These are phyloP conservation scores for Procapra przewalskii DNA, from an alignment of 2,113 vertebrate genomes.

Conservation along the genomic window DNA sequence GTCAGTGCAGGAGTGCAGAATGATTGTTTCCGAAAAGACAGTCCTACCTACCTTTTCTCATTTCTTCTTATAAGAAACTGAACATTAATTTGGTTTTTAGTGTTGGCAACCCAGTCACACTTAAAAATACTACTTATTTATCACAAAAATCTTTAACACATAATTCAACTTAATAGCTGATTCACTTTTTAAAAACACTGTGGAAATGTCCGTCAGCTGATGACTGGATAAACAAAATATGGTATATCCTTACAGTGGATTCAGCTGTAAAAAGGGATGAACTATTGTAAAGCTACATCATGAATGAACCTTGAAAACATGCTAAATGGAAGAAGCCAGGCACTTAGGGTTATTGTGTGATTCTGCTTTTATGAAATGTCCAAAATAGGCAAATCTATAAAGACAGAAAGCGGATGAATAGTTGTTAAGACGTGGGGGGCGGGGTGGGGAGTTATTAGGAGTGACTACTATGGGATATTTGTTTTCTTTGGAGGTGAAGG, in stretches of 20 bases:
- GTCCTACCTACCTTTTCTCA: neutral
- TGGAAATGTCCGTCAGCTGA: neutral
- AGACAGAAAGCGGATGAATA: neutral
- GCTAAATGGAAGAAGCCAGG: neutral
- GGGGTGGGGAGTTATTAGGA: neutral
- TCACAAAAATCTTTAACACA: neutral
- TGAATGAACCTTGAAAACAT: neutral
- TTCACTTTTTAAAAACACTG: constrained; percentile 2
- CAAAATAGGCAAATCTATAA: neutral
- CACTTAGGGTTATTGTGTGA: neutral
- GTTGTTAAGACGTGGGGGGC: neutral
- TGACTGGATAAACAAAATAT: neutral
- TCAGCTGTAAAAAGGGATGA: neutral
- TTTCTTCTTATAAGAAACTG: neutral
- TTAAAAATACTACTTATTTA: neutral
- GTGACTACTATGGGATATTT: neutral
- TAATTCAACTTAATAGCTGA: neutral
- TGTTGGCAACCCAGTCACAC: neutral
- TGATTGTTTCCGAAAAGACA: neutral
- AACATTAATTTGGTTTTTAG: neutral
- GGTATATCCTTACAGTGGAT: neutral
- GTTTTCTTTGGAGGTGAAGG: neutral
- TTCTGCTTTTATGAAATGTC: neutral
- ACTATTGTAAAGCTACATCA: neutral
- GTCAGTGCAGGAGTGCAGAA: neutral